Evolutionary conservation across 1,140 invertebrate genomes (phyloP), one percentile per base, ranked within the genome.

Genomic region (Plodia interpunctella): DNA sequence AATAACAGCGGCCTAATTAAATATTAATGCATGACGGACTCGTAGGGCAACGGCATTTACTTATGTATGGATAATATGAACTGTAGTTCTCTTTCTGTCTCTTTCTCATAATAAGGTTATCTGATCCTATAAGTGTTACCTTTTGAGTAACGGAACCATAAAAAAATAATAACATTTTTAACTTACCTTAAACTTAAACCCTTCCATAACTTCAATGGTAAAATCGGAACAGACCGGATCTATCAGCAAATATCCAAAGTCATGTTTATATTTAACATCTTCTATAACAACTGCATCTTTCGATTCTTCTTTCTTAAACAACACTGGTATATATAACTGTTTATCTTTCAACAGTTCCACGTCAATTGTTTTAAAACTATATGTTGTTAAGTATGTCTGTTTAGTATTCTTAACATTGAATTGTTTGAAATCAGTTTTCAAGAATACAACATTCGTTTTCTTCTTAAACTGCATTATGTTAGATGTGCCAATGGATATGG

Each of bases 161-260:
- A n/a, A n/a, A n/a, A n/a, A 28, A 9, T 28, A 28, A 9, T 28
- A 28, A 28, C 28, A 28, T 32, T 44, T n/a, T 10, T 5, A 44
- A 17, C 38, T 44, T 44, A 44, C 38, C 54, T 69, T 50, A 55
- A 86, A 89, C 63, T 82, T 79, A 21, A 55, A 59, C 13, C 83
- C 85, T 68, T 88, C 83, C 10, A 64, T 59, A 49, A 77, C 83
- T 66, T 85, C 83, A 65, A 89, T 84, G 0, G 72, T 76, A 59
- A 88, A 89, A 60, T 89, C 87, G 4, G 81, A 70, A 9, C 71
- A 70, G 25, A 84, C 60, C 9, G 85, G 83, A 53, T 89, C 81
- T 15, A 62, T 62, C 30, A 89, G 64, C 10, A 89, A 65, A 2
- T 66, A 66, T 57, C 71, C 59, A 62, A 78, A 86, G 57, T 87